These are phyloP conservation scores for Semaprochilodus insignis DNA, from an alignment of 2,797 vertebrate species.

Conservation along the genomic window DNA sequence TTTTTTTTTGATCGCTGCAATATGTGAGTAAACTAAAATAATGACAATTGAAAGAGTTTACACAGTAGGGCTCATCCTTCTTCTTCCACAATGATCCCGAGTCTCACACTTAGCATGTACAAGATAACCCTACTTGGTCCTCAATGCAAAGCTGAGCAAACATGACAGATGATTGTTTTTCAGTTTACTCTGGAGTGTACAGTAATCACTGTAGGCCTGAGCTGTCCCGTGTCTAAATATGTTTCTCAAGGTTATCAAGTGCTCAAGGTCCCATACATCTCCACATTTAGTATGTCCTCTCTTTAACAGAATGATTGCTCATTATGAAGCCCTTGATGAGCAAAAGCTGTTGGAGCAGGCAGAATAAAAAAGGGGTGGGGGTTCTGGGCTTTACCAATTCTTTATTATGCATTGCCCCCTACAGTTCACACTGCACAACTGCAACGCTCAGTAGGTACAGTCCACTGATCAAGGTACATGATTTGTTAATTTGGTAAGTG, in stretches of 20 bases:
- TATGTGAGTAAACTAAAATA: too few species aligned
- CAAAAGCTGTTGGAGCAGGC: background rate
- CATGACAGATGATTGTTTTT: background rate
- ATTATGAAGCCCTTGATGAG: background rate
- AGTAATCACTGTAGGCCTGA: background rate
- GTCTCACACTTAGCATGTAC: background rate
- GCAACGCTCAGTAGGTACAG: background rate
- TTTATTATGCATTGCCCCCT: conserved; percentile 36
- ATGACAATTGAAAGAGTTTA: background rate
- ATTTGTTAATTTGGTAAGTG: too few species aligned
- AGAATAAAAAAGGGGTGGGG: background rate
- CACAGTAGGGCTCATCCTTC: background rate
- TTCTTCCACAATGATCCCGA: too few species aligned
- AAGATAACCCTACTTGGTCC: background rate
- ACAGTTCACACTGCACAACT: conserved; percentile 17
- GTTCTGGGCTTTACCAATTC: background rate
- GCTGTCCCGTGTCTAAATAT: background rate
- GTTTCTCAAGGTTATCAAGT: background rate
- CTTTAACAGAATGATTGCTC: background rate
- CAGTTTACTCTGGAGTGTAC: background rate
- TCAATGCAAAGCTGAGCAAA: background rate
- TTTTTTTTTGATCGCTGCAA: too few species aligned
- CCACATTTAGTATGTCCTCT: background rate
- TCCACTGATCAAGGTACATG: too few species aligned
- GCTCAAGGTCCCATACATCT: background rate